A percentile compares a stretch with the other conserved stretches of the same genome.
Conservation (phyloP, 1,140 invertebrate species). For the Conus betulinus region DNA sequence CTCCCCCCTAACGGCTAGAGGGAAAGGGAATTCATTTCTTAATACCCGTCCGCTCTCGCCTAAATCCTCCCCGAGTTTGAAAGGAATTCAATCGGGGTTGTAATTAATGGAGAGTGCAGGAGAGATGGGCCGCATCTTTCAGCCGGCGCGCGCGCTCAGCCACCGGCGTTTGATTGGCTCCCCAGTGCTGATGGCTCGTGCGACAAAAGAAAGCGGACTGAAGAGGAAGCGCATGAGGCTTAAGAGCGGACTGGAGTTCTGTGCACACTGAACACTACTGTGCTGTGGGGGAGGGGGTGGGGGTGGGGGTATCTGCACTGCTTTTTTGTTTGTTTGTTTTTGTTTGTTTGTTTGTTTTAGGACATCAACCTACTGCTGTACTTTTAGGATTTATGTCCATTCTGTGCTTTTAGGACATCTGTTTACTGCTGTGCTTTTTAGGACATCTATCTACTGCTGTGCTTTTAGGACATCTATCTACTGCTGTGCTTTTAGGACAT, state of each 20-base stretch:
- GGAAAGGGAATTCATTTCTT: conserved; percentile 17
- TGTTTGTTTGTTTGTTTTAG: not conserved
- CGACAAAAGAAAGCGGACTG: not conserved
- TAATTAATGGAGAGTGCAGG: not conserved
- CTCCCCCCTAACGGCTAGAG: not conserved
- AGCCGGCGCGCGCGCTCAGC: not conserved
- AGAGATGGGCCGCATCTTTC: not conserved
- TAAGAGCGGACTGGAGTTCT: not conserved
- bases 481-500: too few species aligned
- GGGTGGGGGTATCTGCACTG: too few species aligned
- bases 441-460: too few species aligned
- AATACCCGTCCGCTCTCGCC: not conserved
- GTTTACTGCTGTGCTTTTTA: too few species aligned
- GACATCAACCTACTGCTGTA: too few species aligned
- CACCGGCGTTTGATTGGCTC: too few species aligned
- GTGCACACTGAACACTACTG: too few species aligned
- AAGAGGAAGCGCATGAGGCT: not conserved
- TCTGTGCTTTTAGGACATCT: too few species aligned
- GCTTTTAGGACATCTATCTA: too few species aligned
- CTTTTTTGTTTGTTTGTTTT: not conserved
- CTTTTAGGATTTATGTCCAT: too few species aligned
- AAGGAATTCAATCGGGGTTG: conserved; percentile 14
- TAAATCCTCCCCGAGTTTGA: not conserved
- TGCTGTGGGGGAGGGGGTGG: too few species aligned
- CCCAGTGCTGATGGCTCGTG: not conserved